These are phyloP conservation scores for Coleophora flavipennella DNA, from an alignment of 2,888 invertebrate genomes.

Conservation along the genomic window DNA sequence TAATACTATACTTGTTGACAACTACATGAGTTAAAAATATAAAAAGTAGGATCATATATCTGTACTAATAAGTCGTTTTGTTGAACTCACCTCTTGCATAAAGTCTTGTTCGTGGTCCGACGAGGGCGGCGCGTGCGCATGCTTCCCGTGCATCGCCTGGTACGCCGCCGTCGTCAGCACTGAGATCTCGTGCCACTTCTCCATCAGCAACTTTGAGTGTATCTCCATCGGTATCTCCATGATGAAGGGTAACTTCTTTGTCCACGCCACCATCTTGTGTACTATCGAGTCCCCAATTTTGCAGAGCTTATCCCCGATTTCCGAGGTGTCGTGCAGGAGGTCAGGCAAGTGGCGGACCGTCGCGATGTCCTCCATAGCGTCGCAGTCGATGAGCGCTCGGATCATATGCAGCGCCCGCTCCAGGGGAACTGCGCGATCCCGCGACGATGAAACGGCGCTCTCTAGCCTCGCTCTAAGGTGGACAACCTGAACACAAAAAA, in stretches of 20 bases:
- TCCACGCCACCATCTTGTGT: constrained; percentile 98
- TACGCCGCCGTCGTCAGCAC: constrained; percentile 95
- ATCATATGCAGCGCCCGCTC: constrained; percentile 92
- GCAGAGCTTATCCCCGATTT: constrained; percentile 92
- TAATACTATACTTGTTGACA: too few relatives aligned
- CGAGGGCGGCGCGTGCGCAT: constrained; percentile 56
- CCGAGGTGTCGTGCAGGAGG: constrained; percentile 91
- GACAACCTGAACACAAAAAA: constrained; percentile 68
- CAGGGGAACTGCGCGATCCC: constrained; percentile 86
- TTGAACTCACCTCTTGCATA: constrained; percentile 82
- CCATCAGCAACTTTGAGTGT: constrained; percentile 94
- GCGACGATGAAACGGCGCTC: constrained; percentile 88
- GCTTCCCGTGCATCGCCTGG: constrained; percentile 88
- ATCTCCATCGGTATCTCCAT: constrained; percentile 96
- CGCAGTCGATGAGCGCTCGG: constrained; percentile 94
- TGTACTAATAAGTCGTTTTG: too few relatives aligned
- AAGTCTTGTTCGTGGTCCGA: constrained; percentile 82
- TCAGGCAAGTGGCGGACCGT: constrained; percentile 93
- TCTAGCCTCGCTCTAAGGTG: constrained; percentile 90
- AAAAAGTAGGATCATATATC: too few relatives aligned
- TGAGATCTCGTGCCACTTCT: constrained; percentile 98
- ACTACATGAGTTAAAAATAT: too few relatives aligned
- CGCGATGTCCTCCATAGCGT: constrained; percentile 96
- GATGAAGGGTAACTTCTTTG: constrained; percentile 97
- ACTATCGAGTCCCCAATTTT: constrained; percentile 98